Conservation (phyloP, 2,888 invertebrate genomes). For the Drymonia ruficornis region DNA sequence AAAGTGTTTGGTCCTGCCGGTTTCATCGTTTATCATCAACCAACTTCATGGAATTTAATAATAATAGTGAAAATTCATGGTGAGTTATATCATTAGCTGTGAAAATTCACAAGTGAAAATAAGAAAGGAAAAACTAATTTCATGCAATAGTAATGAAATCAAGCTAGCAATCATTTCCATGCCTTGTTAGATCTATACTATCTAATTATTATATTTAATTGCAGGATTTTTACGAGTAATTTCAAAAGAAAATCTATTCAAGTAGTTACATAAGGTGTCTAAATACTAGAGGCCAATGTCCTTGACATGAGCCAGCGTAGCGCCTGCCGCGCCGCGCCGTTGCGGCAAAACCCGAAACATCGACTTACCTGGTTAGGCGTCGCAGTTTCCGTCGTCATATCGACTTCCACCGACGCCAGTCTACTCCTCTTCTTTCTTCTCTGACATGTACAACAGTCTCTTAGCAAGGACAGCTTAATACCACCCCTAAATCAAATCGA, state of each 20-base stretch:
- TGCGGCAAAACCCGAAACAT: constrained; percentile 50
- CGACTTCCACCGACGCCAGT: constrained; percentile 64
- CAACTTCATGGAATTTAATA: too few relatives aligned
- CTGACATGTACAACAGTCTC: constrained; percentile 77
- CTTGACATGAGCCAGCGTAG: constrained; percentile 53
- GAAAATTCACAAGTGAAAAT: too few relatives aligned
- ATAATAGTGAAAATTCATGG: too few relatives aligned
- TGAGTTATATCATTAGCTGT: too few relatives aligned
- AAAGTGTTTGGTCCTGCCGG: too few relatives aligned
- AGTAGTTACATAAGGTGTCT: constrained; percentile 51
- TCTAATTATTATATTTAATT: too few relatives aligned
- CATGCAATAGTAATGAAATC: too few relatives aligned
- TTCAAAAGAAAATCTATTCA: background rate
- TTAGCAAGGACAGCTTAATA: constrained; percentile 64
- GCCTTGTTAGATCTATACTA: too few relatives aligned
- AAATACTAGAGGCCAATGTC: constrained; percentile 55
- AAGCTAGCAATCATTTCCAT: too few relatives aligned
- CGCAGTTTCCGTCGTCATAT: constrained; percentile 82
- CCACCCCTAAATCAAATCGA: constrained; percentile 41
- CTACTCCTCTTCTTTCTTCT: constrained; percentile 71
- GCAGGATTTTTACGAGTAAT: too few relatives aligned
- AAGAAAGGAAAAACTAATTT: too few relatives aligned
- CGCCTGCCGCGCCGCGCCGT: constrained; percentile 46
- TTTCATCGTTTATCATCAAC: too few relatives aligned
- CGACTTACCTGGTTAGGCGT: constrained; percentile 78